Percentiles rank a stretch among this genome's conserved stretches.
Conservation (phyloP, 2,888 invertebrate genomes). For the Phymatocera aterrima region DNA sequence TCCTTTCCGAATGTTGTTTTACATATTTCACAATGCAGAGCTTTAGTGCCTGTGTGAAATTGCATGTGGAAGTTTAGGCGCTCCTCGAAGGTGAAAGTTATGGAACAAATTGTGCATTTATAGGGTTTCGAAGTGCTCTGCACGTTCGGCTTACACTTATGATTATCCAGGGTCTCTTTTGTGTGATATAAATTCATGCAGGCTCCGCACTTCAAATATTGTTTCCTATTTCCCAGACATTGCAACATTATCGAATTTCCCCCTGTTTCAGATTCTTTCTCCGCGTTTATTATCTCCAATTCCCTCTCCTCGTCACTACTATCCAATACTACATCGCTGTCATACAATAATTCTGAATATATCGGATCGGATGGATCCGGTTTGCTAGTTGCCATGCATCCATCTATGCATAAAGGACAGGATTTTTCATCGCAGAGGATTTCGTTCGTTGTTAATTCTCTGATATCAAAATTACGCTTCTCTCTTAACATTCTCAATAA, state of each 20-base stretch:
- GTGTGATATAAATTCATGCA: slow-evolving; percentile 67
- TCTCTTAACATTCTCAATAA: slow-evolving; percentile 57
- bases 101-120: slow-evolving; percentile 58
- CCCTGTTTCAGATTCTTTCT: slow-evolving; percentile 49
- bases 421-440: slow-evolving; percentile 50
- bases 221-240: slow-evolving; percentile 56
- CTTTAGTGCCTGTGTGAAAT: slow-evolving; percentile 60
- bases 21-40: slow-evolving; percentile 62
- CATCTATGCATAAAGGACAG: slow-evolving; percentile 62
- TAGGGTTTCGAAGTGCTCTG: slow-evolving; percentile 61
- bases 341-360: slow-evolving; percentile 54
- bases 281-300: slow-evolving; percentile 50
- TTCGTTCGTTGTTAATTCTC: slow-evolving; percentile 9
- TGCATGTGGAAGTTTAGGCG: slow-evolving; percentile 62
- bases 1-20: slow-evolving; percentile 64
- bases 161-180: slow-evolving; percentile 60
- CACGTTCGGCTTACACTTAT: slow-evolving; percentile 63
- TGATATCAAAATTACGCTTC: slow-evolving; percentile 49
- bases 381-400: slow-evolving; percentile 55
- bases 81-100: slow-evolving; percentile 63
- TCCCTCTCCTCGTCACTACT: slow-evolving; percentile 63
- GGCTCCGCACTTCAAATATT: slow-evolving; percentile 64
- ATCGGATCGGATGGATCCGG: slow-evolving; percentile 42
- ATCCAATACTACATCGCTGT: slow-evolving; percentile 62
- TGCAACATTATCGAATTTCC: slow-evolving; percentile 54